Conservation (phyloP, 2,797 vertebrate genomes). For the Ara ararauna region DNA sequence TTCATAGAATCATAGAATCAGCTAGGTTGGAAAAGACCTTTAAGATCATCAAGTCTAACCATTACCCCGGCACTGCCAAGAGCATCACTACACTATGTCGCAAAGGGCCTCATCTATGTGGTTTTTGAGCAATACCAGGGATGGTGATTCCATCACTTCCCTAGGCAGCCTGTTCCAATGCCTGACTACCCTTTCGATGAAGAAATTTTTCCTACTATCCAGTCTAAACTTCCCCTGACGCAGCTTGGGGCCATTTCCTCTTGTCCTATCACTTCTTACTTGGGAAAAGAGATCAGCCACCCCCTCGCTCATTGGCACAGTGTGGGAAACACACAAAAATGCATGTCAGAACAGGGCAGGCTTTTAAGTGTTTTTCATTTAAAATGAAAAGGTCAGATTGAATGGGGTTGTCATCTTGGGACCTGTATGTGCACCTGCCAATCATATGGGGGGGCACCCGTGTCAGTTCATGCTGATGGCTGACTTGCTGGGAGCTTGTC, state of each 20-base stretch:
- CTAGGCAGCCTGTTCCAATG: neutral
- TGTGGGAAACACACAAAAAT: neutral
- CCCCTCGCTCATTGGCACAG: neutral
- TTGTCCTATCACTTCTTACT: neutral
- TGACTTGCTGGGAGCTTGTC: conserved; percentile 33
- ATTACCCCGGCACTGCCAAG: neutral
- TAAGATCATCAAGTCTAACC: neutral
- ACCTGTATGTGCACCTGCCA: neutral
- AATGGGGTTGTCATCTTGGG: conserved; percentile 22
- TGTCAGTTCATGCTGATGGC: neutral
- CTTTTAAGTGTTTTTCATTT: conserved; percentile 59
- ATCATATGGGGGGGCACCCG: neutral
- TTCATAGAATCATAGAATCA: neutral
- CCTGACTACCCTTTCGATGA: neutral
- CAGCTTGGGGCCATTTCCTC: neutral
- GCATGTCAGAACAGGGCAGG: conserved; percentile 12
- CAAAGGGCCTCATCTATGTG: neutral
- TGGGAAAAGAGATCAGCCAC: neutral
- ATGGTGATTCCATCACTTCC: neutral
- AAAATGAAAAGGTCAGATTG: conserved; percentile 61
- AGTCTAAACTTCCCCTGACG: neutral
- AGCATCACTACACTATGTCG: neutral
- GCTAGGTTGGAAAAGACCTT: neutral
- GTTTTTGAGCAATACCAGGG: neutral
- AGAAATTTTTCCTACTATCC: neutral